Base-by-base conservation (phyloP, 2,888 invertebrate species). In the Eulithis testata region DNA sequence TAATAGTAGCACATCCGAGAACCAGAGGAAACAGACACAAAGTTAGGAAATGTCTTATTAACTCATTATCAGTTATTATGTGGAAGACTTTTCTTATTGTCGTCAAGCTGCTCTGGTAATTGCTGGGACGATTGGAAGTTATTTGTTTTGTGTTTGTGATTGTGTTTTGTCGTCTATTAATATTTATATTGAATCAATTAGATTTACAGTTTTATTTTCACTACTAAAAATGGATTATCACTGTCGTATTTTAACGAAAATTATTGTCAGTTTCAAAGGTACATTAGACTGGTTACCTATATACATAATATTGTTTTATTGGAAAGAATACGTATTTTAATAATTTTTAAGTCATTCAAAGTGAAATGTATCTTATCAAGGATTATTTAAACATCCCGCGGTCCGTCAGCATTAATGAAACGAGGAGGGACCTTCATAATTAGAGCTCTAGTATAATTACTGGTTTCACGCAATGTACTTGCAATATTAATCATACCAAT, bases 11-110 rank as follows among this genome's bases (percentile, higher is more conserved):
- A 54, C 62, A 72, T 67, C 67, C 65, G 64, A 31, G 36, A 44
- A 11, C 11, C 44, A 40, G 31, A 70, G 68, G 67, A 69, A 69
- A 70, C 36, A 66, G 44, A 69, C 45, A 61, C 54, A 55, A 66
- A 70, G 61, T 71, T 71, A 71, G 73, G 73, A 73, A 73, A 67
- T 70, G 65, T 44, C 63, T 60, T 55, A 72, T 73, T 72, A 73
- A 47, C 59, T 65, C 59, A 73, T 70, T 70, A 71, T 53, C 60
- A 63, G 60, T 69, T 40, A 66, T 68, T 68, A 66, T 58, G 40
- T 52, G 52, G 62, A 62, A 60, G 54, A 49, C 36, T 57, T 61
- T 61, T 63, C 63, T 53, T n/a, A n/a, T 60, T 53, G 62, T 53
- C 36, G 53, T 11, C 14, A 11, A 37, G 36, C 3, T 54, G 40